Evolutionary conservation across 1,140 invertebrate genomes (phyloP), one percentile per base, ranked within the genome.

Genomic region (Subanguina moxae): DNA sequence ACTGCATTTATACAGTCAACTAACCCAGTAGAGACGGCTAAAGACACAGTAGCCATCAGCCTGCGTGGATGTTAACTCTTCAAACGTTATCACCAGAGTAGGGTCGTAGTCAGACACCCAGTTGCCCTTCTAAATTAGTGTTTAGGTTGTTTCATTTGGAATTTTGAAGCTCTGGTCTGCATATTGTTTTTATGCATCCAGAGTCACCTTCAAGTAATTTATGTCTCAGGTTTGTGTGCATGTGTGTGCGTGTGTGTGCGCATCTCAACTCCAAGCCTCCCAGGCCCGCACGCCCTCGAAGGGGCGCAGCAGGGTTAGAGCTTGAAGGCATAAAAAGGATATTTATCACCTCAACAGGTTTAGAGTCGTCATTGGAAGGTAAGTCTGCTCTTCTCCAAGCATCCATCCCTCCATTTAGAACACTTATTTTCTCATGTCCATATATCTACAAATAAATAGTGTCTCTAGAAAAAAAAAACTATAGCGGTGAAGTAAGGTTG

Each of bases 371-470:
- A 23, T 57, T 70, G 21, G 61, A 25, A 17, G 75, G 42, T n/a
- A 76, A 64, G 48, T 76, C 66, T 25, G 57, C 75, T 23, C 28
- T 57, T 45, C 58, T 32, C 74, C 75, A 73, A 11, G 73, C 65
- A 21, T 75, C 72, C 8, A 73, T 70, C 13, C 72, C 72, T 8
- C 72, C 72, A 56, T 73, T 65, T 38, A 73, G 21, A 52, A 73
- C 32, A 21, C 62, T 25, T 1, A 76, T 57, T 21, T 56, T 28
- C n/a, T 64, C 48, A 48, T 73, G 72, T n/a, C 72, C 72, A 43
- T 73, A 73, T 13, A 74, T 73, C 71, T 73, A 27, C 25, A 52
- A 52, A 52, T 38, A n/a, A n/a, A n/a, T n/a, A n/a, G n/a, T n/a
- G n/a, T n/a, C n/a, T n/a, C n/a, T n/a, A n/a, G n/a, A n/a, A n/a